Conservation (phyloP, 1,140 invertebrate genomes). For the Galleria mellonella region DNA sequence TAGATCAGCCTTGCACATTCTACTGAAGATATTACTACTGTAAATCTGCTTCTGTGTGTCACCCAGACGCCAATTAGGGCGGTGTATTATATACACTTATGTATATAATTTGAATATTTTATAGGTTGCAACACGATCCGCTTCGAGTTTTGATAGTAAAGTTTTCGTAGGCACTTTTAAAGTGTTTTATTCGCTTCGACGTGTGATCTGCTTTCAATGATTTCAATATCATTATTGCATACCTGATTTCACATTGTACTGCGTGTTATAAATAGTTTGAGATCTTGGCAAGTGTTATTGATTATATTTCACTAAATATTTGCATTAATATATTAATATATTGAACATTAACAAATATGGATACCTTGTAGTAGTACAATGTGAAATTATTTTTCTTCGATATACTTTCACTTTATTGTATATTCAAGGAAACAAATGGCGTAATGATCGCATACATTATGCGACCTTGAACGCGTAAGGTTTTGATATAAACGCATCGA, state of each 20-base stretch:
- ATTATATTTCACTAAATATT: too few relatives aligned
- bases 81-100: constrained; percentile 1
- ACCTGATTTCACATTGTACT: too few relatives aligned
- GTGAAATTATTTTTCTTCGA: too few relatives aligned
- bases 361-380: too few relatives aligned
- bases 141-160: neutral
- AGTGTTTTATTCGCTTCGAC: constrained; percentile 7
- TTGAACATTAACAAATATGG: too few relatives aligned
- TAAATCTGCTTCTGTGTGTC: constrained; percentile 7
- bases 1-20: constrained; percentile 3
- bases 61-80: neutral
- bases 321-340: too few relatives aligned
- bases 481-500: too few relatives aligned
- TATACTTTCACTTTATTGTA: neutral
- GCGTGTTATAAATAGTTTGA: too few relatives aligned
- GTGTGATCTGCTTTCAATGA: constrained; percentile 5
- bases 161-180: neutral
- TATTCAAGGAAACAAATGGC: neutral
- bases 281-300: too few relatives aligned
- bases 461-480: too few relatives aligned
- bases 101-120: constrained; percentile 4
- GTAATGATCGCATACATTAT: too few relatives aligned
- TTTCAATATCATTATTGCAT: too few relatives aligned
- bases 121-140: constrained; percentile 3
- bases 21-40: neutral